Evolutionary conservation across 2,888 invertebrate species (phyloP).

Genomic region (Protonemura montana): DNA sequence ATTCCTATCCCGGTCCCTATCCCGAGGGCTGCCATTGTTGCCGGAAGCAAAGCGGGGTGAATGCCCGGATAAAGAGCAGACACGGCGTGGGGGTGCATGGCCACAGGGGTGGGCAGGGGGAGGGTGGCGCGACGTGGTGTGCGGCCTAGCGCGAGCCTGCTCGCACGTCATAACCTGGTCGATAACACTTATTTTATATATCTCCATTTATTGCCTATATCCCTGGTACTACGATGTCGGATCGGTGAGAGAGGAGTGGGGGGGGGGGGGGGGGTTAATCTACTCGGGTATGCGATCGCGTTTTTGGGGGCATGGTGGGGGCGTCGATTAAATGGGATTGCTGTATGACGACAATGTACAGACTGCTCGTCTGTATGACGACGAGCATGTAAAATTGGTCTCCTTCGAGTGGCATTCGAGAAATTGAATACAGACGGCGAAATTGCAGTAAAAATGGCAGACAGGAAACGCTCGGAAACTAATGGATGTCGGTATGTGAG

Average conservation of each 20-base stretch:
- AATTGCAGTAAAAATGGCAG: neutral
- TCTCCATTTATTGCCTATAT: neutral
- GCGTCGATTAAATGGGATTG: constrained; percentile 30
- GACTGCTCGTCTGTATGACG: neutral
- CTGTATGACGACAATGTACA: too few species aligned
- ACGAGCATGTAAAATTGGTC: neutral
- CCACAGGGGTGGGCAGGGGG: neutral
- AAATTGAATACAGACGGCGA: neutral
- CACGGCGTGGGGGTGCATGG: neutral
- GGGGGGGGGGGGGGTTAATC: neutral
- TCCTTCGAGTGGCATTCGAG: neutral
- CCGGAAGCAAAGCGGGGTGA: constrained; percentile 38
- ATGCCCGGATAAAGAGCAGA: constrained; percentile 8
- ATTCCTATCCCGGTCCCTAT: too few species aligned
- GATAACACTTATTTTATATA: constrained; percentile 29
- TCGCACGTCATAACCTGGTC: constrained; percentile 21
- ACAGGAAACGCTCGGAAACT: neutral
- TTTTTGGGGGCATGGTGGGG: neutral
- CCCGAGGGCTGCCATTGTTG: constrained; percentile 18
- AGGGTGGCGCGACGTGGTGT: neutral
- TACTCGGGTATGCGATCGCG: neutral
- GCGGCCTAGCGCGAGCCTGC: constrained; percentile 14
- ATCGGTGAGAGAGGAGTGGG: too few species aligned
- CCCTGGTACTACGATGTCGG: neutral
- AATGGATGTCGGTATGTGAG: too few species aligned